Base-by-base conservation (phyloP, 1,140 invertebrate species). In the Listronotus oregonensis region DNA sequence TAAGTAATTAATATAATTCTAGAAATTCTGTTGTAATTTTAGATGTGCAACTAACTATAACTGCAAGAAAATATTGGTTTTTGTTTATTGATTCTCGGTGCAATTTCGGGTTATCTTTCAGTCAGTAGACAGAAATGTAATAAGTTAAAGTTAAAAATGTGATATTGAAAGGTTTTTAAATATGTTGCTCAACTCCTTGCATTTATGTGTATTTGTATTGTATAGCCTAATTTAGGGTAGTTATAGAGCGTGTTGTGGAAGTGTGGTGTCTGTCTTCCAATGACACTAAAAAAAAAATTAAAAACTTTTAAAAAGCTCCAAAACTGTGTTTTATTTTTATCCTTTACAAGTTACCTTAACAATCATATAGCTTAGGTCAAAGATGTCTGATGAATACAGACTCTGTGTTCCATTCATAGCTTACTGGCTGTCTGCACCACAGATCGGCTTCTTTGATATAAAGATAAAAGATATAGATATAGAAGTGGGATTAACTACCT, bases 161-260 rank as follows among this genome's bases (percentile, higher is more conserved):
- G 67, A 70, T 72, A 71, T 66, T 66, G 60, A 61, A 55, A 56
- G 56, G 63, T 69, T 70, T 69, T 69, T 69, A 66, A 70, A 51
- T 66, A 59, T 64, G 69, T 75, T 70, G 70, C 67, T 73, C 70
- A 73, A 69, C 64, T 70, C 62, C 68, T 73, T 72, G 69, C 70
- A 71, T 67, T 70, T 74, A 72, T 56, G 56, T 71, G 63, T 73
- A 66, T 37, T 44, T 67, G 51, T 69, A 66, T 66, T 27, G 21
- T 27, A 27, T 27, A 66, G 46, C 34, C 50, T 65, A 67, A 50
- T 63, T 34, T 73, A 73, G 73, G 72, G 60, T 75, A 72, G 64
- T 69, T 73, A 31, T 76, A 72, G 69, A 72, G 65, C 70, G 69
- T 75, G 72, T 73, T 76, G 66, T 74, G 73, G 70, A 75, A 76